Evolutionary conservation across 2,113 vertebrate species (phyloP), one percentile per base, ranked within the genome.

Genomic region (Thomomys bottae): DNA sequence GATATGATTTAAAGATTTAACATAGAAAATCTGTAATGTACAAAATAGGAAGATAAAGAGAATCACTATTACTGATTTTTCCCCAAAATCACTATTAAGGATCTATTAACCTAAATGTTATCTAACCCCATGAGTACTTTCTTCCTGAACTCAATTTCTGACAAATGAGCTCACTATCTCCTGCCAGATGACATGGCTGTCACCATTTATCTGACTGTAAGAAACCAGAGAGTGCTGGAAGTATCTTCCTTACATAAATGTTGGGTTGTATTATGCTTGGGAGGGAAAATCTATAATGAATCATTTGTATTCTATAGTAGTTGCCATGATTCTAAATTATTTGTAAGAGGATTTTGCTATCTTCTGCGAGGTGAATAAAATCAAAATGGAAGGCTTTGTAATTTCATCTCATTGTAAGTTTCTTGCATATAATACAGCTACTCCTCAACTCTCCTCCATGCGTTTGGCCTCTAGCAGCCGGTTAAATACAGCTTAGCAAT

Each of bases 401-500:
- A 59, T 82, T 18, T 71, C n/a, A 76, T 70, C 82, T 73, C 83
- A 34, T 40, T 40, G 7, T 42, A 73, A 91, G n/a, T 5, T 17
- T 87, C 72, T n/a, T 61, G 21, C 26, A 84, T 59, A 42, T n/a
- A 79, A 68, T 76, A 70, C 14, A 66, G 54, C 17, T 89, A 36
- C 12, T 89, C 23, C 40, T 81, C 49, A 8, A 57, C 80, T 68
- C 49, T 32, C 2, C n/a, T n/a, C 10, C 45, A 49, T 77, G 70
- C 38, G 45, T 45, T 49, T 70, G 66, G 57, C 49, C n/a, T 89
- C 1, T 2, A 54, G 49, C 49, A 82, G 10, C 36, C 73, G 73
- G 73, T 89, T 94, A 94, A 94, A 32, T 63, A 89, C 59, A 89
- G 61, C 30, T 89, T 87, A 89, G 90, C 75, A 45, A 6, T 85